Percentiles rank a stretch among this genome's conserved stretches.
Conservation (phyloP, 2,797 vertebrate species). For the Odontamblyopus lacepedii region DNA sequence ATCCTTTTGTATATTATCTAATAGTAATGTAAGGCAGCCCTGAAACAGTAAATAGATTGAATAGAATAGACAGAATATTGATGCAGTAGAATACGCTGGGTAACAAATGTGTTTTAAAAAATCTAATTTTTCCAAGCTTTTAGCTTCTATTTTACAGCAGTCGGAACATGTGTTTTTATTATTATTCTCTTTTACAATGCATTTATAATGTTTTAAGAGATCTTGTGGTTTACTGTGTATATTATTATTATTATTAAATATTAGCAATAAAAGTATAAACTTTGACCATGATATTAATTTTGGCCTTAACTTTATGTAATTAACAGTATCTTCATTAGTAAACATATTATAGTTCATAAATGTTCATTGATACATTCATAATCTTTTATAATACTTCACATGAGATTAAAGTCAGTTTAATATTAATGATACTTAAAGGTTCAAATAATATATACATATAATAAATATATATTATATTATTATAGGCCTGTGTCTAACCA, state of each 20-base stretch:
- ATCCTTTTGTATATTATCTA: too few relatives aligned
- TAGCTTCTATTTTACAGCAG: too few relatives aligned
- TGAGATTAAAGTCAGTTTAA: neutral
- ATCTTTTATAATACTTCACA: constrained; percentile 10
- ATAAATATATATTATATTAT: neutral
- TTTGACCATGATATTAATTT: too few relatives aligned
- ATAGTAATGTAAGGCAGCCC: too few relatives aligned
- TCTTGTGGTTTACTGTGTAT: neutral
- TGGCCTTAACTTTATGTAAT: too few relatives aligned
- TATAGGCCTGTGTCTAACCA: neutral
- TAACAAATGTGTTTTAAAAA: too few relatives aligned
- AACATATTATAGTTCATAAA: too few relatives aligned
- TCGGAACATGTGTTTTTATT: neutral
- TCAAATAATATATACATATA: neutral
- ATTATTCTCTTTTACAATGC: neutral
- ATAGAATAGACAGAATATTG: too few relatives aligned
- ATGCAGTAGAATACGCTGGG: too few relatives aligned
- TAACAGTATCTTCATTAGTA: too few relatives aligned
- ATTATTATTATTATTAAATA: neutral
- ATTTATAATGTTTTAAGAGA: neutral
- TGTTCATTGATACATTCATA: neutral
- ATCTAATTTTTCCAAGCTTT: too few relatives aligned
- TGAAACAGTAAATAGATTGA: too few relatives aligned
- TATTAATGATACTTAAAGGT: neutral
- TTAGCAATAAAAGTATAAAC: neutral